phyloP scores from a whole-genome alignment of 2,888 invertebrate genomes.

The Coremacera marginata region DNA sequence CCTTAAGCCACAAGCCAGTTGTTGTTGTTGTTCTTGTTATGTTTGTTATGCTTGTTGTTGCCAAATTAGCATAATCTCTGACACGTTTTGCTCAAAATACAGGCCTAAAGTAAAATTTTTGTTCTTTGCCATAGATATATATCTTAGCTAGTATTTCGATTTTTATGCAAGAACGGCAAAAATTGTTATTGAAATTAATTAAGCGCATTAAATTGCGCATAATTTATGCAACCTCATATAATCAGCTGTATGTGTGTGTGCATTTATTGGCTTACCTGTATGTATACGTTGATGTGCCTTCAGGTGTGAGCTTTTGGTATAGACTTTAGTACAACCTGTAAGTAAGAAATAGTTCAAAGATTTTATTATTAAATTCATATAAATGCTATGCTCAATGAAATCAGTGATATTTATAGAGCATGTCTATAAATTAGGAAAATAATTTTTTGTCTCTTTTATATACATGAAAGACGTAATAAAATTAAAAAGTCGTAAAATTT shows the following conservation, averaged over 20 bases:
- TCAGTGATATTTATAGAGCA: no score
- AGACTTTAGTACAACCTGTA: constrained; percentile 94
- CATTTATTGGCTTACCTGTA: constrained; percentile 79
- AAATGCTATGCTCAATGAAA: no score
- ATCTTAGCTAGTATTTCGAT: not conserved
- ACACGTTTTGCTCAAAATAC: constrained; percentile 37
- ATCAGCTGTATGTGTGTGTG: not conserved
- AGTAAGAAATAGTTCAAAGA: constrained; percentile 50
- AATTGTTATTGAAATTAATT: constrained; percentile 45
- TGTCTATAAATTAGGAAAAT: no score
- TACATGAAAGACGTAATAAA: no score
- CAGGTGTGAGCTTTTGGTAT: constrained; percentile 97
- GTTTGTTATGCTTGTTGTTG: no score
- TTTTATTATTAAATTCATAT: no score
- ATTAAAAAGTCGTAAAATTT: no score
- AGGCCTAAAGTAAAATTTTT: constrained; percentile 21
- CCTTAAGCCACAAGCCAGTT: constrained; percentile 4
- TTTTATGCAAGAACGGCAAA: constrained; percentile 15
- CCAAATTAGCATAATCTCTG: constrained; percentile 38
- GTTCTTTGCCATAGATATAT: constrained; percentile 9
- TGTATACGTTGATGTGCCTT: constrained; percentile 98
- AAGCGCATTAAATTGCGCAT: constrained; percentile 34
- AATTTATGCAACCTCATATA: not conserved
- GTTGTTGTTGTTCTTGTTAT: no score
- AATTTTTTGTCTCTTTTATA: no score